phyloP scores from a whole-genome alignment of 2,888 invertebrate genomes.

The Nasonovia ribisnigri region DNA sequence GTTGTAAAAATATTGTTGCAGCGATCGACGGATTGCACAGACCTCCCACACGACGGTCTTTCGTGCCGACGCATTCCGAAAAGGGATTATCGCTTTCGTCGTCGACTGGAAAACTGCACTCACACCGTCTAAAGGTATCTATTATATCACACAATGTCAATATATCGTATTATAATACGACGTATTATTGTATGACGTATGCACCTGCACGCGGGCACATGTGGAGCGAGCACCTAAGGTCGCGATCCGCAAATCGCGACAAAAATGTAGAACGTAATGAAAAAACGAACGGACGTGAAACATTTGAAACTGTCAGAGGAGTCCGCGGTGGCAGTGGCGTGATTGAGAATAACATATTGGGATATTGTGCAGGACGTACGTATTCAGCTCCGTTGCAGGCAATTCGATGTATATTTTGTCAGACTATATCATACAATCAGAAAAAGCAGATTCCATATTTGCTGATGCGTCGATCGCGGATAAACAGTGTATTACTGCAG shows the following conservation, averaged over 20 bases:
- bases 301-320: background rate
- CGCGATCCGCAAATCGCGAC: background rate
- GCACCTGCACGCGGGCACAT: background rate
- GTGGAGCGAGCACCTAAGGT: background rate
- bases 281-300: background rate
- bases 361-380: background rate
- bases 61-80: background rate
- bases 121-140: background rate
- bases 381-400: background rate
- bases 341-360: background rate
- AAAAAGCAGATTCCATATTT: background rate
- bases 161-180: background rate
- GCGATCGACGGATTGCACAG: background rate
- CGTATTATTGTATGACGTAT: conserved; percentile 5
- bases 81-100: background rate
- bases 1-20: background rate
- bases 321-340: background rate
- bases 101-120: background rate
- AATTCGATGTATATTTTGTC: background rate
- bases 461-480: background rate
- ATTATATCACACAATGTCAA: background rate
- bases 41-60: background rate
- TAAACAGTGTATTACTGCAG: background rate
- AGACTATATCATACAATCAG: background rate
- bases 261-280: background rate